These are phyloP conservation scores for Tetheella fluctuosa DNA, from an alignment of 2,888 invertebrate species.

Conservation along the genomic window DNA sequence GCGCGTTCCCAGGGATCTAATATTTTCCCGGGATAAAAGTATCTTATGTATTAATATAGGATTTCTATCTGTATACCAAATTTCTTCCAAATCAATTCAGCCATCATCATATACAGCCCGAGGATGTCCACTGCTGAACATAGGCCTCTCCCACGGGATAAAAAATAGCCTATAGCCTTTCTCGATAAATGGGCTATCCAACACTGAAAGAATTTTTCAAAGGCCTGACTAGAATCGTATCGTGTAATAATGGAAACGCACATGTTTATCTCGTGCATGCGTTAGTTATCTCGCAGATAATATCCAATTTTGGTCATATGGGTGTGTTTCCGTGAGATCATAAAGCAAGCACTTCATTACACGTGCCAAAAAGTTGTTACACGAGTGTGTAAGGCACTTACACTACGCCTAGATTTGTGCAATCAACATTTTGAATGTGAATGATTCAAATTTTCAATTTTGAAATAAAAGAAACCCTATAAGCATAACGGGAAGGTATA, in stretches of 20 bases:
- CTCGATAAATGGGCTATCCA: too few relatives aligned
- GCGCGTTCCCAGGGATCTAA: too few relatives aligned
- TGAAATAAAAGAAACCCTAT: not conserved
- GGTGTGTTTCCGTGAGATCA: not conserved
- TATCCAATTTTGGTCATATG: not conserved
- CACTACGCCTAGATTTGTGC: not conserved
- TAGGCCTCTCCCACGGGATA: too few relatives aligned
- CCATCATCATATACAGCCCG: too few relatives aligned
- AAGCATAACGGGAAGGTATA: too few relatives aligned
- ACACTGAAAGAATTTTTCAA: too few relatives aligned
- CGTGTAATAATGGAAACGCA: not conserved
- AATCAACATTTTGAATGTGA: not conserved
- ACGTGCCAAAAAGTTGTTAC: not conserved
- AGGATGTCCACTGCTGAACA: too few relatives aligned
- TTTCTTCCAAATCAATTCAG: too few relatives aligned
- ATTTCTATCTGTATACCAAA: too few relatives aligned
- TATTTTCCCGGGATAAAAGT: too few relatives aligned
- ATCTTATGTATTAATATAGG: too few relatives aligned
- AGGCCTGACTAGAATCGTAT: not conserved
- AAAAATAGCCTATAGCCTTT: too few relatives aligned
- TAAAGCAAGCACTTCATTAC: not conserved
- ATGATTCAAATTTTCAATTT: not conserved
- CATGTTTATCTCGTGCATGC: not conserved
- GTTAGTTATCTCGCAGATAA: not conserved
- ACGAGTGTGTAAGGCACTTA: not conserved